Evolutionary conservation across 2,113 vertebrate species (phyloP), one percentile per base, ranked within the genome.

Genomic region (Patagioenas fasciata): DNA sequence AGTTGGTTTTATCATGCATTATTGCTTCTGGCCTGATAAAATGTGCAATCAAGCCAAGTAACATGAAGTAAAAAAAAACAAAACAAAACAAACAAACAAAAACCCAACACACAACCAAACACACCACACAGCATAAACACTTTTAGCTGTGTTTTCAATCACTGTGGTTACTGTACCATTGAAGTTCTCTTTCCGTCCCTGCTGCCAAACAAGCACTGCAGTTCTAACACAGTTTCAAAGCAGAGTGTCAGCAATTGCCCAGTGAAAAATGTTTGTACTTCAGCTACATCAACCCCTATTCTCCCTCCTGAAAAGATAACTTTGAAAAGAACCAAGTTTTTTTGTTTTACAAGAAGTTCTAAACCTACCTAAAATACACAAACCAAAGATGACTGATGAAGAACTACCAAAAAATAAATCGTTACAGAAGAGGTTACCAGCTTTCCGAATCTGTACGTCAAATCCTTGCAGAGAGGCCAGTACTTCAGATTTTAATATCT

Each of bases 71-170:
- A 85, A 56, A 24, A 31, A 14, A n/a, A 44, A 15, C 10, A 40
- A 40, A 40, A 42, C 42, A 42, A 42, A 42, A 16, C 42, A 29
- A n/a, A 66, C n/a, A 15, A 12, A 36, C 20, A 21, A 13, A 50
- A 50, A 6, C 40, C 42, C 44, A 44, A 16, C 44, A 44, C 16
- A 44, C 15, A 44, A 44, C 42, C 15, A 17, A 44, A 44, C 42
- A 47, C 44, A 47, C 44, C 44, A 47, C 44, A 18, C 57, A 34
- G 0, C 1, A 0, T 58, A 58, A 93, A 88, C 32, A 77, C 36
- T 83, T 96, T 21, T 8, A 85, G 54, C 47, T 85, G 47, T 88
- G 72, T 84, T 92, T 95, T 71, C 82, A 85, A 85, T 81, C 50
- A 89, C 28, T 12, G 31, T 14, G 58, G 79, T 53, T 88, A 80